Base-by-base conservation (phyloP, 92 coral and sea anemone species). In the Zoanthus sociatus region DNA sequence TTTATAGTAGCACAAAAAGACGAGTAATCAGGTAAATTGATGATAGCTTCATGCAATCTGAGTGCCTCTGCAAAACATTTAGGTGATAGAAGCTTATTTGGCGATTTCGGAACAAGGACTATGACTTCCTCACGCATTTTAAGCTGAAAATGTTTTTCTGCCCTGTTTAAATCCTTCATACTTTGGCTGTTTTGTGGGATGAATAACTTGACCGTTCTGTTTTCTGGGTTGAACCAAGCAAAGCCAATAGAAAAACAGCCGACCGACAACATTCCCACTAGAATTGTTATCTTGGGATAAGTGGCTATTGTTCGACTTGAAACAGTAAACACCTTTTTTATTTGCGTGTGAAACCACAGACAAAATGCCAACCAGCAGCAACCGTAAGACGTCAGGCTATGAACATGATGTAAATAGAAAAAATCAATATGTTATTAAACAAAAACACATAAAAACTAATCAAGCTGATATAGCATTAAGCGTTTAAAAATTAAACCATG, bases 181-280 rank as follows among this genome's bases (percentile, higher is more conserved):
- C 98, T 89, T 68, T 90, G 87, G 87, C 99, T 96, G 54, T 84
- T 75, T 83, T 96, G 96, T 1, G 99, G 99, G 4, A 96, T 90
- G 78, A 95, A 96, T 9, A 96, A 86, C 58, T 95, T 95, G 37
- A 88, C 94, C 3, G 95, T 93, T 84, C 97, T 92, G 86, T 89
- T 96, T 87, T 95, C 98, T 44, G 88, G n/a, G 53, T 84, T 73
- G 72, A 93, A 71, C 94, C 98, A 94, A 3, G 78, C 90, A 32
- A 96, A 91, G 14, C 99, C 98, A 69, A 95, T 86, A 21, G 98
- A 84, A 63, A 94, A 94, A 47, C 89, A 21, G 6, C 93, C 96
- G 61, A 94, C 94, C 26, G 83, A 87, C 17, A 83, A 63, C 21
- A 84, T 14, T 42, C 93, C 87, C 7, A 90, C 50, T 20, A 84